Base-by-base conservation (phyloP, 2,888 invertebrate species). In the Desoria tigrina region DNA sequence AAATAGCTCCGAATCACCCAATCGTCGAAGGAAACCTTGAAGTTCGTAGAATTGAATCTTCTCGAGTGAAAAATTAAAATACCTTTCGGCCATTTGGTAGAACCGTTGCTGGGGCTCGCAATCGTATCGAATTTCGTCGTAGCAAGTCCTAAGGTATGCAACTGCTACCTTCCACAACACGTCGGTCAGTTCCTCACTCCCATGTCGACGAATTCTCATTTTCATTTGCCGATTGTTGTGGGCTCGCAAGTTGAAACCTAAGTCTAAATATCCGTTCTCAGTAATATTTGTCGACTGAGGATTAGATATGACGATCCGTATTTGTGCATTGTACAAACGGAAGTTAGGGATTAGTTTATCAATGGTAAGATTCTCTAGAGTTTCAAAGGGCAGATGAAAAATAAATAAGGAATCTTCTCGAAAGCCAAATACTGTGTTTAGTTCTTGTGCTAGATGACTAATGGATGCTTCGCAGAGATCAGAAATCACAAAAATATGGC, bases 301-400 rank as follows among this genome's bases (percentile, higher is more conserved):
- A n/a, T n/a, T n/a, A n/a, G n/a, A n/a, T 14, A 51, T 21, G 3
- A 51, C 16, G 27, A 51, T 21, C 14, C 23, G 51, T 6, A 51
- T 21, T 51, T 51, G 51, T 23, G 51, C 51, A 24, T 51, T 51
- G 51, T 18, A 51, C 14, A 51, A 11, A 6, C 16, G 45, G 6
- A 45, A 32, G 11, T 11, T 32, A 7, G 11, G 11, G 32, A 11
- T 32, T n/a, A n/a, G n/a, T 7, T 32, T 32, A 11, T 4, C 32
- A 32, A 32, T 32, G 11, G 11, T 32, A 11, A 32, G 6, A n/a
- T n/a, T n/a, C n/a, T n/a, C n/a, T n/a, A n/a, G n/a, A n/a, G n/a
- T n/a, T n/a, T 32, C n/a, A n/a, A n/a, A n/a, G n/a, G n/a, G 32
- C 6, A 32, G 32, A 32, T 7, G 32, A 32, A 32, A 7, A 32